These are phyloP conservation scores for Oscheius myriophilus DNA, from an alignment of 2,888 invertebrate species.

Conservation along the genomic window DNA sequence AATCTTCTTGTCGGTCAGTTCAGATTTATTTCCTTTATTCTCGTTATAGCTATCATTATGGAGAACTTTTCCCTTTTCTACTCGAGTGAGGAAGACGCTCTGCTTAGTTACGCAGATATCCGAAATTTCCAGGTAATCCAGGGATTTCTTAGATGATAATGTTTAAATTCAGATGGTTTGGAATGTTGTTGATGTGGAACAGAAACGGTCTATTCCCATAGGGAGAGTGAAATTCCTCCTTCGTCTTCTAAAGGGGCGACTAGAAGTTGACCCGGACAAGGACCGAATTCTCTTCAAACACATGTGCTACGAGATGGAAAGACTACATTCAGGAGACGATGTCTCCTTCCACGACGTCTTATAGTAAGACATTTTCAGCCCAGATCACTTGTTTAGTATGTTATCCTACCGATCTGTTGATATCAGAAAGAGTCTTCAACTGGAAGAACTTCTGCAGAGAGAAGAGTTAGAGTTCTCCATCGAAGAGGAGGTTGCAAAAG, in stretches of 20 bases:
- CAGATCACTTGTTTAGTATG: conserved; percentile 78
- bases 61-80: conserved; percentile 99
- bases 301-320: conserved; percentile 98
- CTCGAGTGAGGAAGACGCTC: conserved; percentile 98
- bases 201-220: conserved; percentile 76
- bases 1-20: conserved; percentile 94
- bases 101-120: conserved; percentile 97
- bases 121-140: conserved; percentile 84
- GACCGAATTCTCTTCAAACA: conserved; percentile 96
- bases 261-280: conserved; percentile 89
- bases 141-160: neutral
- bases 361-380: conserved; percentile 78
- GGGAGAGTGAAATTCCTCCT: conserved; percentile 67
- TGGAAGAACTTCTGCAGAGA: conserved; percentile 91
- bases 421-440: conserved; percentile 92
- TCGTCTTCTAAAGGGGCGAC: conserved; percentile 55
- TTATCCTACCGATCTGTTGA: conserved; percentile 95
- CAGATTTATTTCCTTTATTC: neutral
- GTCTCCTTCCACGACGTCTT: conserved; percentile 99
- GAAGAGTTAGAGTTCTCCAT: conserved; percentile 99
- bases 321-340: conserved; percentile 95
- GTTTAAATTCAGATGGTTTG: conserved; percentile 86
- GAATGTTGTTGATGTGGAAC: conserved; percentile 97
- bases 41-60: conserved; percentile 94
- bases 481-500: conserved; percentile 89